These are phyloP conservation scores for Brachionus manjavacas DNA, from an alignment of 1,140 invertebrate species.

Conservation along the genomic window DNA sequence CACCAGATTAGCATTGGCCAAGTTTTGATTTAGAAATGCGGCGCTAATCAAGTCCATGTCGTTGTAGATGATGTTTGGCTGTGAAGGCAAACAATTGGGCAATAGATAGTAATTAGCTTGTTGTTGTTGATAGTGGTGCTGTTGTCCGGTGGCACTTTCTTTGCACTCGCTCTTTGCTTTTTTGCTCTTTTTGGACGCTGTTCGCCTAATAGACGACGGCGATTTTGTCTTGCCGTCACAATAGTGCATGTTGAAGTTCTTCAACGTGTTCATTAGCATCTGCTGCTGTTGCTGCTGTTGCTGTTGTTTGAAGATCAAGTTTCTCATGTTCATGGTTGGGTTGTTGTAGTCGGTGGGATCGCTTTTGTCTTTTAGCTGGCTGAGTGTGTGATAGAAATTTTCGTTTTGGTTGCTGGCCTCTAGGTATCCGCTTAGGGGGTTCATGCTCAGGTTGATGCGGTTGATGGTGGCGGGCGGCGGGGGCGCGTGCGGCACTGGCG, in stretches of 20 bases:
- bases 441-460: slow-evolving; percentile 27
- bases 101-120: slow-evolving; percentile 28
- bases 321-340: neutral
- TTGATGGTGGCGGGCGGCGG: neutral
- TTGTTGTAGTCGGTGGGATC: slow-evolving; percentile 4
- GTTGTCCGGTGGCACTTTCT: neutral
- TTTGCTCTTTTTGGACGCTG: slow-evolving; percentile 5
- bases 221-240: neutral
- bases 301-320: neutral
- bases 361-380: neutral
- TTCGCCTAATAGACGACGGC: neutral
- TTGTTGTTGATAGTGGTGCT: neutral
- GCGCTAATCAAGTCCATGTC: slow-evolving; percentile 15
- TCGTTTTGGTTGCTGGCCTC: no score
- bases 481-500: neutral
- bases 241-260: slow-evolving; percentile 2
- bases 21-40: neutral
- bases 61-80: slow-evolving; percentile 6
- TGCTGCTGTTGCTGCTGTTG: slow-evolving; percentile 34
- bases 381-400: slow-evolving; percentile 33
- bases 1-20: neutral
- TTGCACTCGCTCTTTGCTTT: neutral
- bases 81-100: neutral
- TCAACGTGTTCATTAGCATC: slow-evolving; percentile 2
- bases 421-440: no score